These are phyloP conservation scores for Drosophila merina DNA, from an alignment of 2,888 invertebrate species.

Conservation along the genomic window DNA sequence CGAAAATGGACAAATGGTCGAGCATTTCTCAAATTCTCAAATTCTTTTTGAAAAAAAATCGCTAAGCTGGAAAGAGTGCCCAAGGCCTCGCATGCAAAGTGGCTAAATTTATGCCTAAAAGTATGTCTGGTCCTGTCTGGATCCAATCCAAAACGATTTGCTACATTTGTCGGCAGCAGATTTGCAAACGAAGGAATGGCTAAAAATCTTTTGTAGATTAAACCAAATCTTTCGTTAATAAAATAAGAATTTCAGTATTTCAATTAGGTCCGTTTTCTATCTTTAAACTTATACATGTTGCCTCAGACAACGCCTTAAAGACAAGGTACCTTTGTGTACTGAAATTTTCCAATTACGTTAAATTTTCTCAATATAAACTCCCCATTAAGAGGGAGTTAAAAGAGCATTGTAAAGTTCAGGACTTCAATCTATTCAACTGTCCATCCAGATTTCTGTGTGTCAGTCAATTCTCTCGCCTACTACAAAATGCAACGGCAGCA, in stretches of 20 bases:
- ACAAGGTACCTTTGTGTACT: too few species aligned
- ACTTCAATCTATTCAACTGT: conserved; percentile 9
- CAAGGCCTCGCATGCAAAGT: conserved; percentile 59
- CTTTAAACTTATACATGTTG: too few species aligned
- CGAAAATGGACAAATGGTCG: conserved; percentile 76
- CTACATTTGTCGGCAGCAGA: conserved; percentile 45
- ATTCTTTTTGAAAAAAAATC: conserved; percentile 30
- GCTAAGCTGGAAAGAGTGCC: conserved; percentile 48
- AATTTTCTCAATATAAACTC: not conserved
- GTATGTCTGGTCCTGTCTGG: conserved; percentile 51
- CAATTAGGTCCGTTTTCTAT: not conserved
- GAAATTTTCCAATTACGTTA: not conserved
- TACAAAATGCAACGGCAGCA: conserved; percentile 30
- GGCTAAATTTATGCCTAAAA: conserved; percentile 73
- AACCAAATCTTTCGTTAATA: not conserved
- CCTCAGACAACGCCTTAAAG: too few species aligned
- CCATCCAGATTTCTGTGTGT: conserved; percentile 17
- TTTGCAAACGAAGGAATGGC: conserved; percentile 15
- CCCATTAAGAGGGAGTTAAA: not conserved
- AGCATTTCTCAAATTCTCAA: conserved; percentile 70
- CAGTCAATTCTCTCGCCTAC: conserved; percentile 31
- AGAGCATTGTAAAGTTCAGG: not conserved
- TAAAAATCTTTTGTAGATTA: not conserved
- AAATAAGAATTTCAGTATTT: not conserved
- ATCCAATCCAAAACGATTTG: conserved; percentile 46